These are phyloP conservation scores for Onychostoma macrolepis DNA, from an alignment of 2,113 vertebrate genomes.

Conservation along the genomic window DNA sequence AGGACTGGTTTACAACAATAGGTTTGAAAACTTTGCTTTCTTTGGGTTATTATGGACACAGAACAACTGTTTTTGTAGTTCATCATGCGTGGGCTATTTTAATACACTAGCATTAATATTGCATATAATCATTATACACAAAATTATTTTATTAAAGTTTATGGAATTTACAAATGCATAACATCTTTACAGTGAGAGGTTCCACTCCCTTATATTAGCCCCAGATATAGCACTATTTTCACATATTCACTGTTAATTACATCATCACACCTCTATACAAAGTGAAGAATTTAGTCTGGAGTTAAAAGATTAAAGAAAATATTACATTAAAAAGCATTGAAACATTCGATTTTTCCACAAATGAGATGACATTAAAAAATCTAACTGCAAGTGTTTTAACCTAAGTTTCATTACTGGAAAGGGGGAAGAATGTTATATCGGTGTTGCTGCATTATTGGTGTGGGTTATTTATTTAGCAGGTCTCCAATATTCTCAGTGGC, in stretches of 20 bases:
- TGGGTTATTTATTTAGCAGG: conserved; percentile 54
- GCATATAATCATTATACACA: too few species aligned
- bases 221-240: too few species aligned
- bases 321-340: background rate
- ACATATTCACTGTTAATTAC: background rate
- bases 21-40: background rate
- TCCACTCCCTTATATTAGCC: too few species aligned
- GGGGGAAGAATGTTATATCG: background rate
- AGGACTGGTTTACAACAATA: background rate
- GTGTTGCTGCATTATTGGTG: conserved; percentile 17
- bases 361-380: conserved; percentile 5
- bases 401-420: conserved; percentile 33
- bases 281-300: background rate
- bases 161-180: too few species aligned
- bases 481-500: conserved; percentile 41
- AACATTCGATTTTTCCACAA: background rate
- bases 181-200: too few species aligned
- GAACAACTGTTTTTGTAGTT: background rate
- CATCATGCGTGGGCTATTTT: background rate
- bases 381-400: conserved; percentile 3
- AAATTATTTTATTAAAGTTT: too few species aligned
- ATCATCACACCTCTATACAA: background rate
- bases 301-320: background rate
- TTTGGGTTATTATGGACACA: background rate
- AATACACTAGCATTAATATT: background rate